Percentiles rank a stretch among this genome's conserved stretches.
These are phyloP conservation scores for Eilema caniola DNA, from an alignment of 2,888 invertebrate genomes.

Conservation along the genomic window DNA sequence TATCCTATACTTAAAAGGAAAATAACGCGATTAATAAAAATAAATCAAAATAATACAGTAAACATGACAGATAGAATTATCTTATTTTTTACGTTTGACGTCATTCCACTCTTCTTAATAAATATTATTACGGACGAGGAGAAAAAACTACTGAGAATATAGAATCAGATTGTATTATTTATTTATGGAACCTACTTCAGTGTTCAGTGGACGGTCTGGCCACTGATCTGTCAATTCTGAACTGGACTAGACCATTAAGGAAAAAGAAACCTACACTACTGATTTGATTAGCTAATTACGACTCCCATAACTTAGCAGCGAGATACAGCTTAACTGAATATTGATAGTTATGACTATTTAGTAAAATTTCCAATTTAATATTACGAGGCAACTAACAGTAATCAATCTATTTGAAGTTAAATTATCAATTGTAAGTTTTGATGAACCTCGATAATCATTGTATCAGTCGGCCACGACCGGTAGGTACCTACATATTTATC, in stretches of 20 bases:
- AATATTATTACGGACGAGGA: slow-evolving; percentile 3
- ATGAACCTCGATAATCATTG: not conserved
- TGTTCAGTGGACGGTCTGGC: not conserved
- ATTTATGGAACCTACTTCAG: not conserved
- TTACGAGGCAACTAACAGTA: not conserved
- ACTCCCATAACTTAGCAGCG: no score
- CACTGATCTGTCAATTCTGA: not conserved
- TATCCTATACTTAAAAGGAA: slow-evolving; percentile 25
- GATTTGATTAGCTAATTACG: no score
- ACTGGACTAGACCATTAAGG: no score
- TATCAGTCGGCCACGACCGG: slow-evolving; percentile 3
- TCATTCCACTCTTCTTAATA: slow-evolving; percentile 9
- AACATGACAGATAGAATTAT: slow-evolving; percentile 18
- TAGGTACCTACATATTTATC: not conserved
- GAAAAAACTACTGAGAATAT: not conserved
- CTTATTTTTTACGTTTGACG: slow-evolving; percentile 15
- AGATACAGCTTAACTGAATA: no score
- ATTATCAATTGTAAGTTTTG: not conserved
- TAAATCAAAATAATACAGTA: slow-evolving; percentile 7
- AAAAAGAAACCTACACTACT: no score
- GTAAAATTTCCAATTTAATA: no score
- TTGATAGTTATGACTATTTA: no score
- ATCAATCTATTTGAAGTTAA: not conserved
- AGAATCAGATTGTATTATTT: not conserved
- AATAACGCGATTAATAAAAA: slow-evolving; percentile 34